Percentiles rank a stretch among this genome's conserved stretches.
Conservation (phyloP, 2,888 invertebrate species). For the Mythimna loreyi region DNA sequence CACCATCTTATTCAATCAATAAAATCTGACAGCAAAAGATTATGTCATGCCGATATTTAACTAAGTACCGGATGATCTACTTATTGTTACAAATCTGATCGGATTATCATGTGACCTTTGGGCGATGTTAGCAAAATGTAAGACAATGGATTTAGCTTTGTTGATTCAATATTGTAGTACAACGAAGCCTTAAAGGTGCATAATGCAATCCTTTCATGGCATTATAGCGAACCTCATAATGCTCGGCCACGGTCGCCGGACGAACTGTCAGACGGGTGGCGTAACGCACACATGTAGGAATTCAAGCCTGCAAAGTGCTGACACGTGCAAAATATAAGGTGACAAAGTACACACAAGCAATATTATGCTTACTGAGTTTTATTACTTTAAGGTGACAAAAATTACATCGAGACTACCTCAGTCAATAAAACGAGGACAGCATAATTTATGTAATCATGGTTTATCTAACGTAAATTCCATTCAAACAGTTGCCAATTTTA, state of each 20-base stretch:
- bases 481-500: conserved; percentile 18
- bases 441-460: conserved; percentile 23
- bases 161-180: conserved; percentile 77
- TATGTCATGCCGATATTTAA: background rate
- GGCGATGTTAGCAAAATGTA: conserved; percentile 63
- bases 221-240: conserved; percentile 76
- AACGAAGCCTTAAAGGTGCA: conserved; percentile 77
- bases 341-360: conserved; percentile 26
- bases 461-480: conserved; percentile 9
- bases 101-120: conserved; percentile 60
- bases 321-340: conserved; percentile 62
- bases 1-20: conserved; percentile 2
- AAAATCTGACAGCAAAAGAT: background rate
- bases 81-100: conserved; percentile 44
- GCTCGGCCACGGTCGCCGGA: conserved; percentile 74
- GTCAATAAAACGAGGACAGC: conserved; percentile 4
- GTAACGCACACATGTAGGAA: conserved; percentile 66
- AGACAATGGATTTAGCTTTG: conserved; percentile 69
- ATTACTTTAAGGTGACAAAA: conserved; percentile 6
- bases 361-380: background rate
- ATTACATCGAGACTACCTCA: background rate
- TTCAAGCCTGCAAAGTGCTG: conserved; percentile 80
- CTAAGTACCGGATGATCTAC: background rate
- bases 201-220: conserved; percentile 83
- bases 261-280: conserved; percentile 65